phyloP scores from a whole-genome alignment of 2,888 invertebrate genomes.

The Andricus curvator region DNA sequence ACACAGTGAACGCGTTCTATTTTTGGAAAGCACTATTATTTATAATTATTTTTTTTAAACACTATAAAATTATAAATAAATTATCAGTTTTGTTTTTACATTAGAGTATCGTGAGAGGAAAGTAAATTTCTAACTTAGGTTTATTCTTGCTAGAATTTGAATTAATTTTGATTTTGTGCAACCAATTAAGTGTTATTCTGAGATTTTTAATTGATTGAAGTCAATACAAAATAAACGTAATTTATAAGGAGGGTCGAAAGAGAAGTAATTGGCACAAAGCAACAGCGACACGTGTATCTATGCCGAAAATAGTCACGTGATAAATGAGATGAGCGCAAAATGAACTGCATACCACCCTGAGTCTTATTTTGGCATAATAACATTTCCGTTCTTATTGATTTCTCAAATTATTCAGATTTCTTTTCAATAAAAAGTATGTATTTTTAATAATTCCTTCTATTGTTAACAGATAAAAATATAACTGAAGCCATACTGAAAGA shows the following conservation, averaged over 20 bases:
- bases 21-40: not conserved
- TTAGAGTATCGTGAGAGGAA: not conserved
- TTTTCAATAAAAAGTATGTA: not conserved
- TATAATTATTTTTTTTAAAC: not conserved
- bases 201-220: not conserved
- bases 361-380: slow-evolving; percentile 13
- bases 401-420: not conserved
- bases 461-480: no score
- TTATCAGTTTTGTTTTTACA: not conserved
- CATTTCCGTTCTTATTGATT: slow-evolving; percentile 19
- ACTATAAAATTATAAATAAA: not conserved
- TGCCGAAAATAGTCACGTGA: slow-evolving; percentile 41
- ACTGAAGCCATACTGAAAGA: no score
- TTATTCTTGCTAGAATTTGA: not conserved
- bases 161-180: not conserved
- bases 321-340: slow-evolving; percentile 11
- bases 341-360: slow-evolving; percentile 12
- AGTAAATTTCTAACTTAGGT: not conserved
- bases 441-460: not conserved
- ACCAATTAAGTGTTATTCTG: not conserved
- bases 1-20: slow-evolving; percentile 32
- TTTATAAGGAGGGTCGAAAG: slow-evolving; percentile 13
- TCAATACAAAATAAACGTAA: slow-evolving; percentile 11
- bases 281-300: slow-evolving; percentile 38
- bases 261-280: slow-evolving; percentile 29